phyloP scores from a whole-genome alignment of 2,113 vertebrate species.

The Anseranas semipalmata region DNA sequence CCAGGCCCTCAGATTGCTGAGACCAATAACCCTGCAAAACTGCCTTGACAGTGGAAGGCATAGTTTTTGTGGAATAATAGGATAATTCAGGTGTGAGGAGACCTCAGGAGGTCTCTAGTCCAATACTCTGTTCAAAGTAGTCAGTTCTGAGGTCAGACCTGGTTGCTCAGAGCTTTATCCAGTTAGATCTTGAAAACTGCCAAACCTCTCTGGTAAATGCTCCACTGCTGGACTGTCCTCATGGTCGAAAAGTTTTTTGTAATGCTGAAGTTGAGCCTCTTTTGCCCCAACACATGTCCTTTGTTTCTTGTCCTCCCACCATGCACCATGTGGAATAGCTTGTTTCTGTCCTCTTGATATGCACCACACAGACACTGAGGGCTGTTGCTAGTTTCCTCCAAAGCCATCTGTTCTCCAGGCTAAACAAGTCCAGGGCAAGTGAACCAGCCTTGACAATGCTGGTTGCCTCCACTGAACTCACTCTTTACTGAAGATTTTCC shows the following conservation, averaged over 20 bases:
- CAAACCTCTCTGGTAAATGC: background rate
- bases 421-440: background rate
- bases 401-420: background rate
- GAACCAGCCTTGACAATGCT: background rate
- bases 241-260: background rate
- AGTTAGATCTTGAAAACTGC: background rate
- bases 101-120: background rate
- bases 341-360: background rate
- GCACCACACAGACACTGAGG: too few species aligned
- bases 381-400: accelerated
- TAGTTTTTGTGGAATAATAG: too few species aligned
- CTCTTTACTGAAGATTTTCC: background rate
- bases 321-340: too few species aligned
- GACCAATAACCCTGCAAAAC: too few species aligned
- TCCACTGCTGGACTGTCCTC: background rate
- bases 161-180: too few species aligned
- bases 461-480: background rate
- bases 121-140: too few species aligned
- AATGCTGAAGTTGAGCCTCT: background rate
- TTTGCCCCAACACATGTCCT: too few species aligned
- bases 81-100: background rate
- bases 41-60: too few species aligned
- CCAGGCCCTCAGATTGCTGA: too few species aligned
- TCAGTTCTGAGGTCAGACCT: background rate
- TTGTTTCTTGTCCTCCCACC: background rate